phyloP scores from a whole-genome alignment of 2,797 vertebrate species.

The Apodemus agrarius region DNA sequence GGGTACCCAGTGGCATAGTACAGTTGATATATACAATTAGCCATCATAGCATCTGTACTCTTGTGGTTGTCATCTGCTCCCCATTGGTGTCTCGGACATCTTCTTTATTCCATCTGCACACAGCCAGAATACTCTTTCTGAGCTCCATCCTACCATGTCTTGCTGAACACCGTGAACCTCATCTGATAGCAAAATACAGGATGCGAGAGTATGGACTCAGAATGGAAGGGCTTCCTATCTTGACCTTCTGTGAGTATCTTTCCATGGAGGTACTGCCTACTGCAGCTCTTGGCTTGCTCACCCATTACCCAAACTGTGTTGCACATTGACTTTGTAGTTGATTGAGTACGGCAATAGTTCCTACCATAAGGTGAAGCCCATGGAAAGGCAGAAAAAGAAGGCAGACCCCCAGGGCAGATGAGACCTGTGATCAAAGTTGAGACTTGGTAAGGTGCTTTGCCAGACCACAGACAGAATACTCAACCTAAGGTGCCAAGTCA shows the following conservation, averaged over 20 bases:
- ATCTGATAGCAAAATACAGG: not conserved
- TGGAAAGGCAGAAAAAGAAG: not conserved
- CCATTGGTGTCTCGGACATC: not conserved
- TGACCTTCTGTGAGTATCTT: not conserved
- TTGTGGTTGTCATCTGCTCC: not conserved
- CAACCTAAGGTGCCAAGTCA: not conserved
- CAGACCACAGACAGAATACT: not conserved
- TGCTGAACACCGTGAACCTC: not conserved
- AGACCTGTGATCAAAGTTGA: not conserved
- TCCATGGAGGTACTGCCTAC: accelerated
- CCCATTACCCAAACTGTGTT: not conserved
- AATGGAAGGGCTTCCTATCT: not conserved
- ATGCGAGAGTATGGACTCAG: too few species aligned
- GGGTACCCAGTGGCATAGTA: not conserved
- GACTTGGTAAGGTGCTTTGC: too few species aligned
- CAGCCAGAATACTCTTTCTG: not conserved
- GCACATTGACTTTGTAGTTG: not conserved
- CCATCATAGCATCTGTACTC: not conserved
- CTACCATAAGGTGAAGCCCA: not conserved
- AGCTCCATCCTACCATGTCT: accelerated
- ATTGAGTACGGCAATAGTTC: not conserved
- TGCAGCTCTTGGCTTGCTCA: too few species aligned
- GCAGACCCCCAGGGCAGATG: not conserved
- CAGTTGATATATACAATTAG: not conserved
- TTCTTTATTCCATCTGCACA: not conserved